Percentiles rank a stretch among this genome's conserved stretches.
These are phyloP conservation scores for Crypturellus undulatus DNA, from an alignment of 2,113 vertebrate genomes.

Conservation along the genomic window DNA sequence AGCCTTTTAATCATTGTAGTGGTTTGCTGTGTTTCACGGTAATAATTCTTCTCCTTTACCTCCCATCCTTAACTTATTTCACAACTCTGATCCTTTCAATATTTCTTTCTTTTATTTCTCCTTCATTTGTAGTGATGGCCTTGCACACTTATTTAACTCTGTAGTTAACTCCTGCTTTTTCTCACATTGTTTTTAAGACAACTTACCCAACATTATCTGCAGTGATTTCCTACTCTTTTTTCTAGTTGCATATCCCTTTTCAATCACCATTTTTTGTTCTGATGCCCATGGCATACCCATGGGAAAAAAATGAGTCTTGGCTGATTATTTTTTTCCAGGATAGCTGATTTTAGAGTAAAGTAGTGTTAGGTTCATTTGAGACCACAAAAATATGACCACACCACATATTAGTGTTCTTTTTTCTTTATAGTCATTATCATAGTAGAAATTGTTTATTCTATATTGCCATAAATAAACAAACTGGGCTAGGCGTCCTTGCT, in stretches of 20 bases:
- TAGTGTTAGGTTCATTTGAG: not conserved
- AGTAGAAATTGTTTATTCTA: not conserved
- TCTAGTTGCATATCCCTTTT: not conserved
- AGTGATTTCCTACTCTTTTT: not conserved
- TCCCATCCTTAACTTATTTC: not conserved
- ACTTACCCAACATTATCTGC: not conserved
- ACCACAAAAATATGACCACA: not conserved
- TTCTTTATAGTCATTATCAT: not conserved
- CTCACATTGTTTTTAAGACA: not conserved
- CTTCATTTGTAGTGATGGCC: not conserved
- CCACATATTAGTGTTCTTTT: not conserved
- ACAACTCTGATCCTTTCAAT: not conserved
- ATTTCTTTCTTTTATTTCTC: not conserved
- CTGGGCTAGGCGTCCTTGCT: not conserved
- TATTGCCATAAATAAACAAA: not conserved
- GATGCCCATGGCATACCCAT: not conserved
- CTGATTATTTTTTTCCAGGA: not conserved
- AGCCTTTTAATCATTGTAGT: not conserved
- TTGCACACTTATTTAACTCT: not conserved
- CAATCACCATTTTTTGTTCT: not conserved
- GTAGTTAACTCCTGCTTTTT: not conserved
- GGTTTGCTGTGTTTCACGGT: not conserved
- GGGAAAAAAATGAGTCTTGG: not conserved
- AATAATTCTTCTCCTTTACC: not conserved
- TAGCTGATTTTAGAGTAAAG: not conserved